Percentiles rank a stretch among this genome's conserved stretches.
phyloP scores from a whole-genome alignment of 2,888 invertebrate genomes.

The Masnerella sp. region DNA sequence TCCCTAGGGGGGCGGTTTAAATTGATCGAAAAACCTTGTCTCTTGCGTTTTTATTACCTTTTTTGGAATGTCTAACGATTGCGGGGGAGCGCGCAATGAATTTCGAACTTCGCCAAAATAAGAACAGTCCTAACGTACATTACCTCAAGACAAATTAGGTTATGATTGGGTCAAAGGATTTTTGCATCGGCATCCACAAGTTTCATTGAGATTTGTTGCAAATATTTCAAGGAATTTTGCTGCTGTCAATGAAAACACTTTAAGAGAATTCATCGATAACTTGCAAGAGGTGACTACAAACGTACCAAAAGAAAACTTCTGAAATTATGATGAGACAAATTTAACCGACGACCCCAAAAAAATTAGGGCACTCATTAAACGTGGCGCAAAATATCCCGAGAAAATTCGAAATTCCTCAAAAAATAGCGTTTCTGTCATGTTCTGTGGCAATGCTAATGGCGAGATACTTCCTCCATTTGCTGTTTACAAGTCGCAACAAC shows the following conservation, averaged over 20 bases:
- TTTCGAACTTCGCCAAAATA: no score
- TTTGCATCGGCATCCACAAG: constrained; percentile 4
- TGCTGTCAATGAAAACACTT: constrained; percentile 11
- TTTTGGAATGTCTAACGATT: no score
- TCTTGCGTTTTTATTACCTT: no score
- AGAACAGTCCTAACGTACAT: no score
- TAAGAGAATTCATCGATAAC: constrained; percentile 1
- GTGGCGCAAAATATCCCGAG: constrained; percentile 14
- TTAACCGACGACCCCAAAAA: constrained; percentile 14
- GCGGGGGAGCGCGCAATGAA: no score
- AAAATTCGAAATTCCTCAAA: constrained; percentile 3
- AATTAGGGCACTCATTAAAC: background rate
- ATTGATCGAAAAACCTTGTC: no score
- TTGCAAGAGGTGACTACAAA: background rate
- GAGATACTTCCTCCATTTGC: constrained; percentile 1
- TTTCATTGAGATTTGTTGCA: constrained; percentile 7
- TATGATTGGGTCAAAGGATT: constrained; percentile 15
- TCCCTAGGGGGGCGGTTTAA: no score
- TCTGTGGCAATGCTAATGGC: constrained; percentile 13
- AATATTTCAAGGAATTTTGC: constrained; percentile 13
- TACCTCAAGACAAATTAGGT: constrained; percentile 4
- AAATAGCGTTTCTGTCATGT: constrained; percentile 4
- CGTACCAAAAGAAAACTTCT: constrained; percentile 16
- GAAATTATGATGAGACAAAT: constrained; percentile 18
- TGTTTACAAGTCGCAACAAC: constrained; percentile 7